These are phyloP conservation scores for Etheostoma spectabile DNA, from an alignment of 2,113 vertebrate species.

Conservation along the genomic window DNA sequence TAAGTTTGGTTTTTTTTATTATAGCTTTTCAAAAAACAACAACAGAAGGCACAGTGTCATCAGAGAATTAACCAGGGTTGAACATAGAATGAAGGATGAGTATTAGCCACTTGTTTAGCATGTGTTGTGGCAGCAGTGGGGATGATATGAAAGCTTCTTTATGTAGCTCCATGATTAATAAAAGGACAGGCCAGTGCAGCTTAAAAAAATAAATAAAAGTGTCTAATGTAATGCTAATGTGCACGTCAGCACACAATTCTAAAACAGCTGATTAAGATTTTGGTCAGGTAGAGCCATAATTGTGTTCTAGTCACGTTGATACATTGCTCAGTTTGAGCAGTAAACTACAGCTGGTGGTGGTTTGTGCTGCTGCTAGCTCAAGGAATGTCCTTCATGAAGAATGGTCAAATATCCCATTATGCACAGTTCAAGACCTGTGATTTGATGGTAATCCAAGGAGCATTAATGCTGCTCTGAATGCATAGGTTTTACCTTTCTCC, in stretches of 20 bases:
- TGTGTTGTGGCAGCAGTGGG: slow-evolving; percentile 23
- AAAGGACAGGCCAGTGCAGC: slow-evolving; percentile 17
- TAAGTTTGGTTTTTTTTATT: background rate
- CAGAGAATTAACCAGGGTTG: slow-evolving; percentile 2
- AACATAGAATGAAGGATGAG: slow-evolving; percentile 6
- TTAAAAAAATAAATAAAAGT: slow-evolving; percentile 34
- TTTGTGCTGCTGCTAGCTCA: slow-evolving; percentile 20
- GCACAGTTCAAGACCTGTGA: slow-evolving; percentile 51
- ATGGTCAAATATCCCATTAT: slow-evolving; percentile 64
- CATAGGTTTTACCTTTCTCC: slow-evolving; percentile 27
- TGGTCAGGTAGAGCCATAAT: slow-evolving; percentile 8
- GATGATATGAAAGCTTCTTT: slow-evolving; percentile 32
- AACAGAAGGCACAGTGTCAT: background rate
- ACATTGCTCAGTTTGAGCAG: slow-evolving; percentile 1
- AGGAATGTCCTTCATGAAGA: slow-evolving; percentile 41
- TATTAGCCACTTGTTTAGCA: slow-evolving; percentile 25
- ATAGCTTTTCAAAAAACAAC: background rate
- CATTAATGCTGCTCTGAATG: slow-evolving; percentile 59
- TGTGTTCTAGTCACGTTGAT: slow-evolving; percentile 3
- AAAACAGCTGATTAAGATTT: slow-evolving; percentile 43
- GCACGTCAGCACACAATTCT: slow-evolving; percentile 10
- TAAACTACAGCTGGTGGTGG: background rate
- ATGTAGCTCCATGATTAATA: slow-evolving; percentile 40
- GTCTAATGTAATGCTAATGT: slow-evolving; percentile 27
- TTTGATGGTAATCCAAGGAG: slow-evolving; percentile 51